Percentiles rank a stretch among this genome's conserved stretches.
Conservation (phyloP, 92 coral and sea anemone species). For the Diadumene lineata region DNA sequence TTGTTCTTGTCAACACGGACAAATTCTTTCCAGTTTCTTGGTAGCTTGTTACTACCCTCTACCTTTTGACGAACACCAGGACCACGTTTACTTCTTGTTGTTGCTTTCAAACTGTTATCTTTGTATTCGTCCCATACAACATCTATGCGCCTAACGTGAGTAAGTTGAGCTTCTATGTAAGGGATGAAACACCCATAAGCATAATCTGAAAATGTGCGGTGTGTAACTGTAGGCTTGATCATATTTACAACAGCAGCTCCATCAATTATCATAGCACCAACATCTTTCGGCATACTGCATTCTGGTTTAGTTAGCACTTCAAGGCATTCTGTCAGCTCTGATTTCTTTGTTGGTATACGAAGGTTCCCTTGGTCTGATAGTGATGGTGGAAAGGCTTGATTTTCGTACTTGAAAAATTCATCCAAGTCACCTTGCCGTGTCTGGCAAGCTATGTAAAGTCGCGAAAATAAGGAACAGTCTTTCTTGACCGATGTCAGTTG, state of each 20-base stretch:
- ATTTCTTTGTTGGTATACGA: conserved; percentile 57
- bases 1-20: conserved; percentile 50
- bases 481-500: conserved; percentile 47
- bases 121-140: conserved; percentile 69
- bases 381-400: conserved; percentile 63
- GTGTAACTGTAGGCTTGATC: conserved; percentile 40
- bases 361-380: conserved; percentile 57
- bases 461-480: conserved; percentile 38
- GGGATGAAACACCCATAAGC: conserved; percentile 50
- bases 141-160: conserved; percentile 52
- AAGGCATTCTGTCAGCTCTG: conserved; percentile 50
- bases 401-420: conserved; percentile 61
- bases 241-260: conserved; percentile 53
- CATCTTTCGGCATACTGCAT: conserved; percentile 18
- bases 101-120: conserved; percentile 51
- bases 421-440: conserved; percentile 60
- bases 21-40: conserved; percentile 58
- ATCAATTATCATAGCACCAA: conserved; percentile 37
- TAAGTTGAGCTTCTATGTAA: conserved; percentile 51
- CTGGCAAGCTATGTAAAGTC: conserved; percentile 49
- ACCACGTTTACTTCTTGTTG: conserved; percentile 50
- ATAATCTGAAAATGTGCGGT: conserved; percentile 38
- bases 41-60: conserved; percentile 33
- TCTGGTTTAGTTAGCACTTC: conserved; percentile 38
- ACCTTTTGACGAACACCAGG: conserved; percentile 47